Base-by-base conservation (phyloP, 2,888 invertebrate genomes). In the Drosophila ezoana region DNA sequence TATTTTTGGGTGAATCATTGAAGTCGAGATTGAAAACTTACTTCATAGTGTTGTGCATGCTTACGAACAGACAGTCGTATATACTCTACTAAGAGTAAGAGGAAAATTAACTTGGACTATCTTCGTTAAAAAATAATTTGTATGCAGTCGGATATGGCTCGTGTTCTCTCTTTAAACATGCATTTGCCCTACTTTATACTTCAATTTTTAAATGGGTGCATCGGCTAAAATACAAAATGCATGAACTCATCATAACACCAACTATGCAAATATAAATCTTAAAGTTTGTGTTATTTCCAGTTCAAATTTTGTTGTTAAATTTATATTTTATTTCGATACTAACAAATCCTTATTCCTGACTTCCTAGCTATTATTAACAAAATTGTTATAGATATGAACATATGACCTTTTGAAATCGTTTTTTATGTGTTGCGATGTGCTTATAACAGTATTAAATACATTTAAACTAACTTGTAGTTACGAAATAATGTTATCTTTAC, bases 401-500 rank as follows among this genome's bases (percentile, higher is more conserved):
- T 44, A 14, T 20, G 13, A 13, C 9, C 23, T 32, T 51, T 40
- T 33, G 23, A 56, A 40, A 38, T 38, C 10, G 18, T 59, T 70
- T 51, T 40, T 43, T 41, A 44, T 51, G 13, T 23, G 49, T 62
- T 51, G 18, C 49, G 18, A 23, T 40, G 28, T 57, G 38, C 48
- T 49, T 59, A 49, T 45, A 37, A 28, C 20, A 10, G 9, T 14
- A 18, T 9, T 9, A 14, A 32, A 11, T 9, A 16, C 10, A 10
- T 14, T n/a, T 23, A 28, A 8, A 16, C 18, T 38, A 28, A 18
- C 28, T 56, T 38, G 48, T 56, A 41, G 4, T 43, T 33, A 20
- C 6, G 45, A 20, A 37, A 13, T 47, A 45, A 35, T 56, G 10
- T 41, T 23, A 35, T 67, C 32, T 78, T 47, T 43, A 44, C 28